Evolutionary conservation across 2,797 vertebrate species (phyloP).

Genomic region (Apodemus agrarius): DNA sequence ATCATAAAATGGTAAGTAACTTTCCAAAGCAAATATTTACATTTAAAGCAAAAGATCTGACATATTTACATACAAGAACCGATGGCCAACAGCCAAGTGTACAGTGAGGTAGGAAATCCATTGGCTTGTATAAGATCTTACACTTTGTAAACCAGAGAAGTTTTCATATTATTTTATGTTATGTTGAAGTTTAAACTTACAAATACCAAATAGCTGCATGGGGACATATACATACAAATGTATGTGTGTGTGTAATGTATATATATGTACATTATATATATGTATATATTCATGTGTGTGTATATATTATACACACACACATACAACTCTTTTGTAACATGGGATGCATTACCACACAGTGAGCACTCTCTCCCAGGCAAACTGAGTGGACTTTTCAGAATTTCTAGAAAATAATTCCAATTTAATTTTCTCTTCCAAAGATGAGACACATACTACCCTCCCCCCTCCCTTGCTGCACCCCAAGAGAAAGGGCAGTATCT

Average conservation of each 20-base stretch:
- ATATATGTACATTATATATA: neutral
- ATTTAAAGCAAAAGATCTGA: constrained; percentile 77
- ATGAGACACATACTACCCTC: neutral
- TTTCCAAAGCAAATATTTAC: constrained; percentile 82
- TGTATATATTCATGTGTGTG: no score
- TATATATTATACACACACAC: neutral
- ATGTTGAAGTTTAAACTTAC: constrained; percentile 83
- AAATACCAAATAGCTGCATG: constrained; percentile 71
- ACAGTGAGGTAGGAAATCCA: constrained; percentile 89
- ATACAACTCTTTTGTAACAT: constrained; percentile 54
- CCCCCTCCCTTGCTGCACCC: neutral
- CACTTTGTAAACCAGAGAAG: constrained; percentile 86
- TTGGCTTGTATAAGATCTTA: constrained; percentile 85
- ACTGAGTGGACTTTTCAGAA: constrained; percentile 14
- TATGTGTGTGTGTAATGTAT: no score
- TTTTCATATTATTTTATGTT: constrained; percentile 74
- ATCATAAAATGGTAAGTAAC: constrained; percentile 76
- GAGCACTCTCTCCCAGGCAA: constrained; percentile 47
- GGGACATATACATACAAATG: constrained; percentile 8
- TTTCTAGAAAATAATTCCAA: constrained; percentile 46
- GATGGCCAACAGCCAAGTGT: constrained; percentile 80
- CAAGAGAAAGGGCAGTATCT: neutral
- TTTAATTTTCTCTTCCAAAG: constrained; percentile 39
- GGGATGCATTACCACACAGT: constrained; percentile 14
- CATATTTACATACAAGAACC: constrained; percentile 76